Base-by-base conservation (phyloP, 2,113 vertebrate species). In the Castor canadensis region DNA sequence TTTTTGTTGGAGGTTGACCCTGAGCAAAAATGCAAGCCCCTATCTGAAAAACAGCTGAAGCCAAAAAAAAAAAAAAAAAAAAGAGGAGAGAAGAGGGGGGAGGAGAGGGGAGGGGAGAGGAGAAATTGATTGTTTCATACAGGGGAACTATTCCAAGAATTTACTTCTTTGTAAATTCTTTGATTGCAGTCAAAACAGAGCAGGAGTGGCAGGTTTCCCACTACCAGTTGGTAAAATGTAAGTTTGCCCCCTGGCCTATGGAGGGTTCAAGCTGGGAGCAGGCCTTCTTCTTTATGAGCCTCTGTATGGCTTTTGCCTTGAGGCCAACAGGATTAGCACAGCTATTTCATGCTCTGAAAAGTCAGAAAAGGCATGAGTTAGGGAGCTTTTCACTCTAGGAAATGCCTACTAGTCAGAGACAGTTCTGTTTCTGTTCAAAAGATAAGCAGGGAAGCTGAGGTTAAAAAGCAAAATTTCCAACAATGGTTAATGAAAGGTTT, bases 311-410 rank as follows among this genome's bases (percentile, higher is more conserved):
- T 96, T 89, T 89, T 91, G 96, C 97, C 96, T 97, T 9, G 66
- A 96, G 91, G 93, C 87, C 95, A 93, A 87, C 38, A 95, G 91
- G 95, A 96, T 97, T 95, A 96, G 88, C 93, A 89, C 58, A 77
- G 86, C 71, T 91, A 97, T 98, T 98, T 97, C 96, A 98, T 97
- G 96, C 97, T 98, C 97, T 97, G 92, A 98, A 98, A 98, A 98
- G 91, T 96, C 95, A 97, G 94, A 97, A 97, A 97, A 95, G 94
- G 82, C 30, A 22, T 95, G 69, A 96, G 22, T n/a, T 69, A 30
- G 75, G 54, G 12, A 93, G 94, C 97, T 94, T 97, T 97, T 94
- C 89, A 97, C 52, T 93, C 47, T 38, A 97, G 96, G 95, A 97
- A 96, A 95, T 95, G 94, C 95, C 95, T 95, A 67, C 79, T 92